These are phyloP conservation scores for Emberiza fucata DNA, from an alignment of 2,113 vertebrate genomes.

Conservation along the genomic window DNA sequence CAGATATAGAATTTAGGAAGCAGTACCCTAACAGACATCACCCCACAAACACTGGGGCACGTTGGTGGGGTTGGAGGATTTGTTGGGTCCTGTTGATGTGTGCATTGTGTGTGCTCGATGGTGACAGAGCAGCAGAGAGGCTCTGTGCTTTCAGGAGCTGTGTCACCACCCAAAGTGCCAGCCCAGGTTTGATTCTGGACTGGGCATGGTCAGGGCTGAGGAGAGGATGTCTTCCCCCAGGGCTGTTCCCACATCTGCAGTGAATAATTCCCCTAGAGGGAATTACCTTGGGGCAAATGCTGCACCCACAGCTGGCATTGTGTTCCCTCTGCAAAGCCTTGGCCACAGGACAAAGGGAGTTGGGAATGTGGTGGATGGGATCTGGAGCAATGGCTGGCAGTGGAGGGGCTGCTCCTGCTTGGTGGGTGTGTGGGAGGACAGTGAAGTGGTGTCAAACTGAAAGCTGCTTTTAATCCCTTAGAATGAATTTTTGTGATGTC, in stretches of 20 bases:
- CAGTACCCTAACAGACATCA: background rate
- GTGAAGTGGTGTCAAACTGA: background rate
- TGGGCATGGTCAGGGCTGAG: background rate
- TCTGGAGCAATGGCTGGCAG: background rate
- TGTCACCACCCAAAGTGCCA: background rate
- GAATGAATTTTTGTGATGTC: background rate
- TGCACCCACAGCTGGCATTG: background rate
- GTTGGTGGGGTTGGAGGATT: background rate
- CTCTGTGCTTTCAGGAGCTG: background rate
- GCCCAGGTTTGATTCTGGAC: background rate
- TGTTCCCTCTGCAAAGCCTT: background rate
- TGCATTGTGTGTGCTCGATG: fast-evolving
- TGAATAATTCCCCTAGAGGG: background rate
- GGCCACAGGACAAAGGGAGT: background rate
- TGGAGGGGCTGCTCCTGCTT: background rate
- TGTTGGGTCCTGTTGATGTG: background rate
- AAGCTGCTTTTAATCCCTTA: slow-evolving; percentile 3
- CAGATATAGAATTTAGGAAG: fast-evolving
- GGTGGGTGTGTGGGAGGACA: background rate
- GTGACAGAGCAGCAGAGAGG: background rate
- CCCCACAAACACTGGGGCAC: background rate
- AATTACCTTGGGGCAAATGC: background rate
- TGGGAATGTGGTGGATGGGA: background rate
- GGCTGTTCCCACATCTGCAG: background rate
- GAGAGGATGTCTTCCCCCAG: background rate